phyloP scores from a whole-genome alignment of 2,888 invertebrate species.

The Lucinisca nassula region DNA sequence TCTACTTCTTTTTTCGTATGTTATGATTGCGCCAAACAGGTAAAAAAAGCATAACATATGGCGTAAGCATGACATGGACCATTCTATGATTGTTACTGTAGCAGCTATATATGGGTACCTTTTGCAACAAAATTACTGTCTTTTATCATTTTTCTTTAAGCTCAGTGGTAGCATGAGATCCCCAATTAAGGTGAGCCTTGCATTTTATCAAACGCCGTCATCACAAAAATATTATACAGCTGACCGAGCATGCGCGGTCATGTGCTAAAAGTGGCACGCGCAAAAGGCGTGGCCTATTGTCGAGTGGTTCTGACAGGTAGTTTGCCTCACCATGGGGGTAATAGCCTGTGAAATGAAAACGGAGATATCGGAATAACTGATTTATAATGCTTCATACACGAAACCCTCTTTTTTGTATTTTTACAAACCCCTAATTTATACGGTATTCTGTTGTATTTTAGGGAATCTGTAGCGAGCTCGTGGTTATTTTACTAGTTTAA shows the following conservation, averaged over 20 bases:
- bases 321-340: conserved; percentile 49
- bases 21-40: no score
- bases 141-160: background rate
- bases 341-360: conserved; percentile 70
- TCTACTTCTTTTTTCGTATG: no score
- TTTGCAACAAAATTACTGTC: background rate
- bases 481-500: no score
- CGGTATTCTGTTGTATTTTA: no score
- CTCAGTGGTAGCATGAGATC: background rate
- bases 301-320: conserved; percentile 61
- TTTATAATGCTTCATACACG: background rate
- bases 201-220: conserved; percentile 9
- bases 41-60: no score
- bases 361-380: background rate
- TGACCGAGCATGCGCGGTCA: conserved; percentile 73
- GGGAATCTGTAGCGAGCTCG: no score
- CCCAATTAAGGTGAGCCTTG: conserved; percentile 55
- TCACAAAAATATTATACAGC: conserved; percentile 37
- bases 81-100: background rate
- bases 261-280: conserved; percentile 64
- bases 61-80: no score
- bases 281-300: conserved; percentile 61
- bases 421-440: no score
- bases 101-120: background rate
- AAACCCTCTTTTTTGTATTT: background rate